Evolutionary conservation across 2,113 vertebrate species (phyloP), one percentile per base, ranked within the genome.

Genomic region (Entosphenus tridentatus): DNA sequence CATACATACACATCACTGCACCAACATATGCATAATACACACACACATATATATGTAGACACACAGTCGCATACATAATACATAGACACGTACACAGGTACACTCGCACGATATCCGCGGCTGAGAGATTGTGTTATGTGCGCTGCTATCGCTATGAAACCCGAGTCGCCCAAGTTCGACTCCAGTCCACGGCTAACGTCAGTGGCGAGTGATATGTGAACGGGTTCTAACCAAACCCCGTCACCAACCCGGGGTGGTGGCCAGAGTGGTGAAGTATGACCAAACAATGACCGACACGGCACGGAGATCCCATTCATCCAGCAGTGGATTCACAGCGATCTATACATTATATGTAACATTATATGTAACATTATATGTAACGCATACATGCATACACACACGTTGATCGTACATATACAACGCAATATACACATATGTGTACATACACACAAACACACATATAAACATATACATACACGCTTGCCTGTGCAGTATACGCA

Each of bases 1-100:
- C 39, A 39, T 39, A 39, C 39, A 39, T 39, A 39, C 39, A 39
- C 39, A 39, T 39, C 39, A 39, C 39, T 39, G 39, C 39, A 39
- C 39, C 6, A 39, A 39, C 39, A 39, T 39, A 39, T 39, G 39
- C 39, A 39, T 39, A 39, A 65, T 65, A 9, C 21, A 9, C 21
- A 65, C 8, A 65, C 21, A 65, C 21, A 65, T 62, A 62, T 62
- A 62, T 62, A 62, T 62, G 58, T 62, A 62, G 13, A 62, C 16
- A 62, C 16, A 62, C 16, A 62, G 13, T 14, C 16, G 18, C 16
- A 62, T 62, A 8, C 16, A 62, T 62, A 62, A 62, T 62, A 62
- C 16, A 62, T 62, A 62, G 13, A 8, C 16, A 59, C 16, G 58
- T 59, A 59, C 16, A 59, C 12, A 59, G 2, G 16, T 2, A 62